A percentile compares a stretch with the other conserved stretches of the same genome.
Conservation (phyloP, 2,113 vertebrate species). For the Nothocercus nigrocapillus region DNA sequence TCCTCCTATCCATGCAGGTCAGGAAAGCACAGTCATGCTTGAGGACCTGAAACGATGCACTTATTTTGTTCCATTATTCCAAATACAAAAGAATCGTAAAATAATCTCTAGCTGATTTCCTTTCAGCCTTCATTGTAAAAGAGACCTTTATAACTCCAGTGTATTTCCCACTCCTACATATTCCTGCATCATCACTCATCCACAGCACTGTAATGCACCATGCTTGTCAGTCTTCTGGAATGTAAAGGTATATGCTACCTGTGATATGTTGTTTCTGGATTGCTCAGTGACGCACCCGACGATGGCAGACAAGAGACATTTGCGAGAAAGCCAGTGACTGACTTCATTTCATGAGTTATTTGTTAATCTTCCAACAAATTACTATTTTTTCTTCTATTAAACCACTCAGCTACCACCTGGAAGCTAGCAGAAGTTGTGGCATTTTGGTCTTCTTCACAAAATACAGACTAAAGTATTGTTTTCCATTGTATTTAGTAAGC, state of each 20-base stretch:
- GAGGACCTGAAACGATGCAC: not conserved
- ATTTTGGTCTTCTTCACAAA: constrained; percentile 1
- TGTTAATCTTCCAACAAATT: constrained; percentile 5
- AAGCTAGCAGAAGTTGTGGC: not conserved
- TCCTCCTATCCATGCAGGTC: not conserved
- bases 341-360: constrained; percentile 13
- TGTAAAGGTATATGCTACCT: not conserved
- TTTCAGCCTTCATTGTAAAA: not conserved
- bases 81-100: not conserved
- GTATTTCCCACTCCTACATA: constrained; percentile 4
- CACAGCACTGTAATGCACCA: not conserved
- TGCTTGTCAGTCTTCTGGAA: not conserved
- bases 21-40: not conserved
- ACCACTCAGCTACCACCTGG: not conserved
- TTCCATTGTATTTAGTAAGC: not conserved
- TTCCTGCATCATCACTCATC: constrained; percentile 11
- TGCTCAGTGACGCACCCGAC: constrained; percentile 10
- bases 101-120: not conserved
- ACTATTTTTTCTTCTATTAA: not conserved
- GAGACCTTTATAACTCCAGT: not conserved
- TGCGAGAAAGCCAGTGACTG: not conserved
- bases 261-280: not conserved
- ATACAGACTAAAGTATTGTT: not conserved
- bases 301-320: not conserved
- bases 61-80: not conserved